Evolutionary conservation across 1,140 invertebrate species (phyloP).

Genomic region (Diabrotica virgifera): DNA sequence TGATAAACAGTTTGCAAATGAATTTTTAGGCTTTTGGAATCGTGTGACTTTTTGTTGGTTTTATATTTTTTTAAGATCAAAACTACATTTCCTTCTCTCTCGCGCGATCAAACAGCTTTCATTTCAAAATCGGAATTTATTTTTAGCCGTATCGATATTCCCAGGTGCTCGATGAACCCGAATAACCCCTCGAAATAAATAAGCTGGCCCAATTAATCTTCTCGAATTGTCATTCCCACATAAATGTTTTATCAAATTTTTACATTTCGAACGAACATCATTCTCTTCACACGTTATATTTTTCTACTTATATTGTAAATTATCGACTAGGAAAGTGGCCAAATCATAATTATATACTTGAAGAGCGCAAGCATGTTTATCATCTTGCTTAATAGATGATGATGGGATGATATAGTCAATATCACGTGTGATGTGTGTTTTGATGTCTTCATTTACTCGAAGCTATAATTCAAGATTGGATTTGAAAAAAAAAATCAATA

Average conservation of each 20-base stretch:
- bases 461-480: slow-evolving; percentile 1
- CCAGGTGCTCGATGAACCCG: not conserved
- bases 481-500: not conserved
- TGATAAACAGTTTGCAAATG: too few relatives aligned
- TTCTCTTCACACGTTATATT: slow-evolving; percentile 1
- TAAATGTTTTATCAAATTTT: slow-evolving; percentile 1
- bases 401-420: not conserved
- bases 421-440: not conserved
- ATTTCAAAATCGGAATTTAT: not conserved
- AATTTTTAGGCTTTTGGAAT: too few relatives aligned
- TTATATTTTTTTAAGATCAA: too few relatives aligned
- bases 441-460: not conserved
- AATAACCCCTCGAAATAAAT: not conserved
- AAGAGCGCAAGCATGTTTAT: not conserved
- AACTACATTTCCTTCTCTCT: too few relatives aligned
- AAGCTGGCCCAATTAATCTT: not conserved
- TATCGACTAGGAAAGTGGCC: not conserved
- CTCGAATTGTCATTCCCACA: not conserved
- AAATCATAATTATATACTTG: not conserved
- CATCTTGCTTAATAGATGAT: slow-evolving; percentile 2
- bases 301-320: not conserved
- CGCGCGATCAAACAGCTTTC: not conserved
- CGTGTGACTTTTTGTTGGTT: too few relatives aligned
- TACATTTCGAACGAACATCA: not conserved
- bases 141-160: not conserved